Base-by-base conservation (phyloP, 2,113 vertebrate genomes). In the Rattus rattus region DNA sequence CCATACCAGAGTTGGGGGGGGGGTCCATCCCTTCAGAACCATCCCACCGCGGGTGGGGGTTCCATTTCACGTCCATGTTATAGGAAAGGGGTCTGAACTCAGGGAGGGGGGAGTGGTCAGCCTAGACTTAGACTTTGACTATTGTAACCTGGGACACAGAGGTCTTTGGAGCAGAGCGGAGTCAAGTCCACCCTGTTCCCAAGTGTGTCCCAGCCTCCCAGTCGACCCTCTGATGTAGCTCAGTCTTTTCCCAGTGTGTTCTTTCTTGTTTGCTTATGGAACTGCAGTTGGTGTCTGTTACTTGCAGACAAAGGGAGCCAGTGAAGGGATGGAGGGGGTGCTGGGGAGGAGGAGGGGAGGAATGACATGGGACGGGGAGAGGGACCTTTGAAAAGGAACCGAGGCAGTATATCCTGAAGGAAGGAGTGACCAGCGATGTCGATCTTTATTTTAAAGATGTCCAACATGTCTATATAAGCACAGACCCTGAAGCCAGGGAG, bases 401-500 rank as follows among this genome's bases (percentile, higher is more conserved):
- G 9, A 80, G 92, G 94, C 54, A 76, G 39, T 79, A 17, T 90
- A 77, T 94, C 72, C 88, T 49, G 67, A 91, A 96, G 83, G 56
- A 93, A 96, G 83, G 88, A 95, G 76, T 88, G 91, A 90, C 85
- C 88, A 76, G 75, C 12, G 80, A 76, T 92, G 80, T 91, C 70
- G 9, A 65, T 88, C 97, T 97, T 95, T 94, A 94, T 96, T 98
- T 65, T 65, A 84, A 93, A 91, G 96, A 92, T 84, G 88, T 90
- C 92, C 91, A 92, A 88, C n/a, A 67, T 92, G 85, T 94, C 91
- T 97, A 87, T 70, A 59, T 92, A 95, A 97, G 88, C 91, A 91
- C 2, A 56, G 80, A 56, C 67, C 65, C 14, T 90, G 91, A 94
- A 88, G 85, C 65, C 80, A 70, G 67, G 91, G 75, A 95, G 88